Conservation (phyloP, 2,113 vertebrate species). For the Sylvietta virens region DNA sequence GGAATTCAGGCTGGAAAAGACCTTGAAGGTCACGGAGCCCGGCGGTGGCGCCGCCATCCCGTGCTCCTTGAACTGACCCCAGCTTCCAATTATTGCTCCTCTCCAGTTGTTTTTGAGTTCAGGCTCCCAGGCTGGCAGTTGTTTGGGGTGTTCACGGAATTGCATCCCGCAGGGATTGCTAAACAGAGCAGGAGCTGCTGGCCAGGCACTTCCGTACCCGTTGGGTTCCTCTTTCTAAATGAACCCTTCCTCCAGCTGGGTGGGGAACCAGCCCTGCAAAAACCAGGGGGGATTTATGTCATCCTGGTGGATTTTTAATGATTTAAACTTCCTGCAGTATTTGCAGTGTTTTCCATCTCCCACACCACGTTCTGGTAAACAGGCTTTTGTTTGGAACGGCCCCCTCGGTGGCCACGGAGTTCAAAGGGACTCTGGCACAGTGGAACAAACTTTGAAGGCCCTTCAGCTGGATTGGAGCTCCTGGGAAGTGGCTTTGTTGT, state of each 20-base stretch:
- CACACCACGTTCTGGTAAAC: neutral
- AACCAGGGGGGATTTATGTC: neutral
- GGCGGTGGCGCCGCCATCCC: fast-evolving
- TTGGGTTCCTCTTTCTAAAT: neutral
- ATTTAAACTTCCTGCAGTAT: neutral
- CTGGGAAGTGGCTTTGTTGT: neutral
- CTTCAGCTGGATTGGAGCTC: neutral
- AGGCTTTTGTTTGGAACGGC: neutral
- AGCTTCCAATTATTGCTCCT: fast-evolving
- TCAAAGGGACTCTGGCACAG: conserved; percentile 5
- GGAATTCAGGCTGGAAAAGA: neutral
- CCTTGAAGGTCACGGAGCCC: neutral
- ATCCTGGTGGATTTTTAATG: neutral
- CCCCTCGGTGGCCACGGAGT: neutral
- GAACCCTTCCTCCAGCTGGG: neutral
- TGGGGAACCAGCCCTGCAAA: neutral
- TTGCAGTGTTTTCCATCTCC: neutral
- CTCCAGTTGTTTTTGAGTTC: neutral
- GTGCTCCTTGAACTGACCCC: neutral
- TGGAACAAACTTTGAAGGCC: neutral
- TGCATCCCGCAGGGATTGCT: neutral
- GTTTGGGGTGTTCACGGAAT: neutral
- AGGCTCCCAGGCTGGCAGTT: neutral
- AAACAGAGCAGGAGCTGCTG: neutral
- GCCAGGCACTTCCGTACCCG: neutral